These are phyloP conservation scores for Scaptomyza tumidula DNA, from an alignment of 2,888 invertebrate species.

Conservation along the genomic window DNA sequence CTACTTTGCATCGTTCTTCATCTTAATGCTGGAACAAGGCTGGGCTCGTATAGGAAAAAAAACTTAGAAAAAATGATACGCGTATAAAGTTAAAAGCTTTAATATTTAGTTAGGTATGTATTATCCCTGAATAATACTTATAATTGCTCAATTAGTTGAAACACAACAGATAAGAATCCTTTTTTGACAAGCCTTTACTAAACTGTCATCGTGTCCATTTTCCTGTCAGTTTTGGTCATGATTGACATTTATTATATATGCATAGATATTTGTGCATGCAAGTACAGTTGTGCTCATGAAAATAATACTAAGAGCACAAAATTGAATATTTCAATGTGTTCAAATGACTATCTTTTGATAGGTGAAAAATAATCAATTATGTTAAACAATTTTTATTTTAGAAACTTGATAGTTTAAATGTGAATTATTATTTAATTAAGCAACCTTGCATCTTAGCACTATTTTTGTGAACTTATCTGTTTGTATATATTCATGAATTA, in stretches of 20 bases:
- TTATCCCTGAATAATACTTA: background rate
- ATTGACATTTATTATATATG: conserved; percentile 5
- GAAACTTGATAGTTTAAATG: no score
- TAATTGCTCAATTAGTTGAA: conserved; percentile 25
- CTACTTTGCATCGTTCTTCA: conserved; percentile 54
- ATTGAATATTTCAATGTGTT: no score
- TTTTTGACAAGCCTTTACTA: conserved; percentile 12
- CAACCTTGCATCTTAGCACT: no score
- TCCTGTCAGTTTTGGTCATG: conserved; percentile 12
- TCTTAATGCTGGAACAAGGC: conserved; percentile 65
- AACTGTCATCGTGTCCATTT: conserved; percentile 16
- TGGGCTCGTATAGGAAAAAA: conserved; percentile 35
- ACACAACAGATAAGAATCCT: background rate
- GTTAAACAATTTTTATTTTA: background rate
- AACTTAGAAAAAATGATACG: background rate
- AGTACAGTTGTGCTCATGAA: background rate
- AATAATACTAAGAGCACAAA: background rate
- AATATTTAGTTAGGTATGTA: conserved; percentile 15
- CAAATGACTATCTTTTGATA: no score
- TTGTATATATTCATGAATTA: background rate
- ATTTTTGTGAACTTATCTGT: background rate
- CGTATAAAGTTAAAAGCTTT: background rate
- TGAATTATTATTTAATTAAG: no score
- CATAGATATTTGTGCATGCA: background rate
- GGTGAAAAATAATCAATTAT: no score